Conservation (phyloP, 2,888 invertebrate species). For the Apodemia mormo region DNA sequence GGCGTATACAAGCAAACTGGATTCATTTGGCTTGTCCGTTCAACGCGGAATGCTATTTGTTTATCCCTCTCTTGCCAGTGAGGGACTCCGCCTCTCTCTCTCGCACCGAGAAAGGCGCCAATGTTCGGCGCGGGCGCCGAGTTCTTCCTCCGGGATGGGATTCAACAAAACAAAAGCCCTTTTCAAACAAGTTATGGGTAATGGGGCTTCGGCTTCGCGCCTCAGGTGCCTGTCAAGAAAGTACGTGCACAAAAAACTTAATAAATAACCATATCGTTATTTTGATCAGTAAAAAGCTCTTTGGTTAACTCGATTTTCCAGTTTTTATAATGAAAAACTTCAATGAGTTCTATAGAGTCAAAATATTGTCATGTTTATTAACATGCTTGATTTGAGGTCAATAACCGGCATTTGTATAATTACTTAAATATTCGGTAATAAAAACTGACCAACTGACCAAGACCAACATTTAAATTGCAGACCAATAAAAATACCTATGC, state of each 20-base stretch:
- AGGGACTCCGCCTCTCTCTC: conserved; percentile 46
- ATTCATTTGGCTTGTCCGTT: conserved; percentile 60
- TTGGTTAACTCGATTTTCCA: conserved; percentile 8
- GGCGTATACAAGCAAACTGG: conserved; percentile 74
- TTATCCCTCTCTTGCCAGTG: conserved; percentile 53
- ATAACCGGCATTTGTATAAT: conserved; percentile 4
- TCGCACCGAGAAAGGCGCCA: conserved; percentile 75
- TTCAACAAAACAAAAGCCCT: conserved; percentile 73
- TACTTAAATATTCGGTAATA: conserved; percentile 15
- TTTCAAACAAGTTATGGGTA: conserved; percentile 74
- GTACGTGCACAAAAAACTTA: conserved; percentile 56
- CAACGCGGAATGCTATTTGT: conserved; percentile 70
- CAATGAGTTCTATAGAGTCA: background rate
- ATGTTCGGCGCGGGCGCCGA: conserved; percentile 73
- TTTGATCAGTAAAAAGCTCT: background rate
- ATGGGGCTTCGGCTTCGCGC: conserved; percentile 60
- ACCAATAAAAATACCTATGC: background rate
- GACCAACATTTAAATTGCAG: background rate
- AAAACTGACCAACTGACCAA: background rate
- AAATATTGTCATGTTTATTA: conserved; percentile 3
- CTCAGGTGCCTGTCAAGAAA: conserved; percentile 66
- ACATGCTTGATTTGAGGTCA: background rate
- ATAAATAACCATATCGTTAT: conserved; percentile 46
- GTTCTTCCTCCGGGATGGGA: conserved; percentile 70
- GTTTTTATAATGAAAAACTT: conserved; percentile 5